Percentiles rank a stretch among this genome's conserved stretches.
Conservation (phyloP, 1,140 invertebrate genomes). For the Muscidifurax raptorellus region DNA sequence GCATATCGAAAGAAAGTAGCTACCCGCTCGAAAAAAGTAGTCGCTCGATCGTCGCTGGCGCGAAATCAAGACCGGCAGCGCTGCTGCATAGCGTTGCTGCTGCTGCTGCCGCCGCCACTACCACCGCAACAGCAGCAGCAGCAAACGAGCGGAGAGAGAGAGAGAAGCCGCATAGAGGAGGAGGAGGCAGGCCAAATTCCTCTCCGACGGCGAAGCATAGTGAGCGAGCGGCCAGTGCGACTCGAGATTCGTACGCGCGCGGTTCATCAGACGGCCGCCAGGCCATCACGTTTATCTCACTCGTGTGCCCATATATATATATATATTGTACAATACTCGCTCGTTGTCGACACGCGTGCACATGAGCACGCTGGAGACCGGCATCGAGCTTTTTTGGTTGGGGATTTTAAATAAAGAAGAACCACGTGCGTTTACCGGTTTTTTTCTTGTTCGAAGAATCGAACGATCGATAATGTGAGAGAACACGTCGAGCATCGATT, state of each 20-base stretch:
- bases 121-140: neutral
- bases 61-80: conserved; percentile 39
- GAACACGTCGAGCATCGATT: neutral
- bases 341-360: neutral
- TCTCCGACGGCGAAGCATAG: conserved; percentile 31
- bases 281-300: neutral
- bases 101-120: neutral
- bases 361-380: no score
- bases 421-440: no score
- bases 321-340: no score
- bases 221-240: conserved; percentile 45
- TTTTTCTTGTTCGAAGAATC: no score
- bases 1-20: neutral
- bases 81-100: conserved; percentile 9
- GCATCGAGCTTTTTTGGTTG: no score
- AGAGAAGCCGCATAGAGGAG: conserved; percentile 24
- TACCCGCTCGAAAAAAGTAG: neutral
- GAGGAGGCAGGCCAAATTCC: conserved; percentile 50
- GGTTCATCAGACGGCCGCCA: conserved; percentile 35
- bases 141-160: conserved; percentile 12
- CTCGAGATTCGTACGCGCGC: conserved; percentile 54
- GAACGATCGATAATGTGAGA: neutral
- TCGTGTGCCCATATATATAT: no score
- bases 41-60: neutral
- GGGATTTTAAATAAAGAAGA: no score